These are phyloP conservation scores for Fringilla coelebs DNA, from an alignment of 2,797 vertebrate genomes.

Conservation along the genomic window DNA sequence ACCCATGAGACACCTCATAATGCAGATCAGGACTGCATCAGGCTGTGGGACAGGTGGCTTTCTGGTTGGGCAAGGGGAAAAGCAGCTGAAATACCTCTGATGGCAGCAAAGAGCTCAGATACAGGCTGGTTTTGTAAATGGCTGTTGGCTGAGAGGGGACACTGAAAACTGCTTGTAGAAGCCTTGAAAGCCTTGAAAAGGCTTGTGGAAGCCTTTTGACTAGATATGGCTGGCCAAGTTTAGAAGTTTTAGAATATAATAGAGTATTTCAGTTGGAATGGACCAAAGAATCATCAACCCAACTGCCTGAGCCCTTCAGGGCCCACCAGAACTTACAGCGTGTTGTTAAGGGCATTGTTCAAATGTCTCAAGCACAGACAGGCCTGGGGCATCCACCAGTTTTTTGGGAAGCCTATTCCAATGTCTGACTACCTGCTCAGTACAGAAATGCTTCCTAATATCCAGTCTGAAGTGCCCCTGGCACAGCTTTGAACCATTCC, in stretches of 20 bases:
- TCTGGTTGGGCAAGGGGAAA: rapidly evolving
- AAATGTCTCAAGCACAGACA: background rate
- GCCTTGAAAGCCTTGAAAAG: too few relatives aligned
- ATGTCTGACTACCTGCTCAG: background rate
- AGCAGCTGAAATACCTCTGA: background rate
- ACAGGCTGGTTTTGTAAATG: background rate
- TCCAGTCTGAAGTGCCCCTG: background rate
- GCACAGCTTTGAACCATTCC: background rate
- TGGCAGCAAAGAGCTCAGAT: background rate
- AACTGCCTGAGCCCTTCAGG: background rate
- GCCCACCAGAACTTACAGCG: rapidly evolving
- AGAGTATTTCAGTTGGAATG: background rate
- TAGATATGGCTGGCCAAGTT: background rate
- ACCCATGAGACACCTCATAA: background rate
- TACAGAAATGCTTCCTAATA: background rate
- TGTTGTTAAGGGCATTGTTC: background rate
- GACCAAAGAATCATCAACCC: background rate
- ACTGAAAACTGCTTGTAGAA: background rate
- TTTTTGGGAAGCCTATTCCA: background rate
- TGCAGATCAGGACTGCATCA: background rate
- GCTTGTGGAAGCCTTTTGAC: background rate
- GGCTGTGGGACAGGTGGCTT: background rate
- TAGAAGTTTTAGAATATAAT: background rate
- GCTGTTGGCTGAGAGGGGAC: background rate
- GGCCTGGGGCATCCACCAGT: background rate